These are phyloP conservation scores for Parasteatoda tepidariorum DNA, from an alignment of 1,140 invertebrate genomes.

Conservation along the genomic window DNA sequence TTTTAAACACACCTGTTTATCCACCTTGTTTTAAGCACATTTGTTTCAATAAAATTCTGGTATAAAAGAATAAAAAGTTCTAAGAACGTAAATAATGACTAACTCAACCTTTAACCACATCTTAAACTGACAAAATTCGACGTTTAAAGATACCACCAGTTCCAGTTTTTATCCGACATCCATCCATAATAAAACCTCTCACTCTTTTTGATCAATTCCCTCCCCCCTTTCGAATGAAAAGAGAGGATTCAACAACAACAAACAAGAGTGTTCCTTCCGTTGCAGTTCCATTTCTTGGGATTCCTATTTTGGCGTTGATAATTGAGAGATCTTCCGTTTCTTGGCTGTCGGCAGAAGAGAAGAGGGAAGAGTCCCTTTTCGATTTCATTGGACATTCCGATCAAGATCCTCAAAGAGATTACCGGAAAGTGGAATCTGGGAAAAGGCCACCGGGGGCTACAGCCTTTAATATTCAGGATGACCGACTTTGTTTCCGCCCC, in stretches of 20 bases:
- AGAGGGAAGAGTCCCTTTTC: constrained; percentile 10
- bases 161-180: neutral
- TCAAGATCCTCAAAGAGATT: constrained; percentile 60
- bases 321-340: constrained; percentile 38
- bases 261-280: neutral
- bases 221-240: neutral
- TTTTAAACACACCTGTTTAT: too few relatives aligned
- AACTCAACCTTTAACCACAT: too few relatives aligned
- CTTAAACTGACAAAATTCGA: too few relatives aligned
- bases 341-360: neutral
- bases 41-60: too few relatives aligned
- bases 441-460: constrained; percentile 34
- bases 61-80: too few relatives aligned
- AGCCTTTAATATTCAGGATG: constrained; percentile 58
- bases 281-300: neutral
- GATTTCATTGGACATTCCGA: constrained; percentile 56
- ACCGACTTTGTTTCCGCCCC: constrained; percentile 57
- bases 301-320: constrained; percentile 23
- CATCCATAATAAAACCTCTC: too few relatives aligned
- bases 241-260: neutral
- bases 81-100: too few relatives aligned
- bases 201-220: too few relatives aligned
- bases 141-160: too few relatives aligned
- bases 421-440: constrained; percentile 60
- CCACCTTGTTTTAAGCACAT: too few relatives aligned